phyloP scores from a whole-genome alignment of 1,140 invertebrate species.

The Megalonaias nervosa region DNA sequence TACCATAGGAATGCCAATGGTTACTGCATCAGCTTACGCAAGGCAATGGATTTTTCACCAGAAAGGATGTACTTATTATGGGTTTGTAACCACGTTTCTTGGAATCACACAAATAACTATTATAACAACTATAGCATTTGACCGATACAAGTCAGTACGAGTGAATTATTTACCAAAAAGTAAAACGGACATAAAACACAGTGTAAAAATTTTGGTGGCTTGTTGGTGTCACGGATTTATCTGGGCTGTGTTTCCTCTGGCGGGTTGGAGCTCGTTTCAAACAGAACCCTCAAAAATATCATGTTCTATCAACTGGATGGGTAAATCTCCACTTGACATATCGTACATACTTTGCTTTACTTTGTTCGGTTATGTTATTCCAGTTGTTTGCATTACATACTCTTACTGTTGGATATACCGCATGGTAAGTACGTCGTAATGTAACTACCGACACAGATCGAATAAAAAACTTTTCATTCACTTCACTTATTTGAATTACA shows the following conservation, averaged over 20 bases:
- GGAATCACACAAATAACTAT: constrained; percentile 14
- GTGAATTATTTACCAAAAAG: not conserved
- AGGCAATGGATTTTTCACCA: too few species aligned
- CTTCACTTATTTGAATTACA: too few species aligned
- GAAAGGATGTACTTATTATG: constrained; percentile 31
- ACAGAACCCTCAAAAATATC: constrained; percentile 5
- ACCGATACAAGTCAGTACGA: constrained; percentile 14
- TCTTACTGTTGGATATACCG: too few species aligned
- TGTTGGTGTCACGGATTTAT: constrained; percentile 1
- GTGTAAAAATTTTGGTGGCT: not conserved
- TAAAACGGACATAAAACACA: not conserved
- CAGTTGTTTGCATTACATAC: constrained; percentile 4
- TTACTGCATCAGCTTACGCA: too few species aligned
- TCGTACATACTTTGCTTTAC: constrained; percentile 17
- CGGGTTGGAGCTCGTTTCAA: constrained; percentile 27
- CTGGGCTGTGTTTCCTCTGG: constrained; percentile 22
- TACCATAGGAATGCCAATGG: too few species aligned
- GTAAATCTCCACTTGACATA: not conserved
- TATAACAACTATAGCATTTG: constrained; percentile 14
- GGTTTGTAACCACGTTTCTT: constrained; percentile 22
- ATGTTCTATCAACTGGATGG: constrained; percentile 22
- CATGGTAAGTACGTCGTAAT: too few species aligned
- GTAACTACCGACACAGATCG: too few species aligned
- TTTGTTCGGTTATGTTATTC: constrained; percentile 10
- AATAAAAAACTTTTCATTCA: too few species aligned